Evolutionary conservation across 2,797 vertebrate genomes (phyloP).

Genomic region (Eurystomus glaucurus): DNA sequence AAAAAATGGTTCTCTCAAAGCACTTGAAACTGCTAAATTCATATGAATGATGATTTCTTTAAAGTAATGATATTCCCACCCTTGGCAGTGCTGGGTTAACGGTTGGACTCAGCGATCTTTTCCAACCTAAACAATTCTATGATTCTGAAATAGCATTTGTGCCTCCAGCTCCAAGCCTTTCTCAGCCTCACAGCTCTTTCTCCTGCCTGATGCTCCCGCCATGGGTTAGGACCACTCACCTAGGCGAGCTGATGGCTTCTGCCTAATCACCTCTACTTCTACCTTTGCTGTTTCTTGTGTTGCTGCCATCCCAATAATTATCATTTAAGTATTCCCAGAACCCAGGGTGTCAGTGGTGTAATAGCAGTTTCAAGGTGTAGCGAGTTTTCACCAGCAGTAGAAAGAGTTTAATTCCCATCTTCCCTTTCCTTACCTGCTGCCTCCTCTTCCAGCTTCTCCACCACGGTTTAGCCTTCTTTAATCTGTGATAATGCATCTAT

Average conservation of each 20-base stretch:
- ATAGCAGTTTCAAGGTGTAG: not conserved
- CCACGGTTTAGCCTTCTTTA: not conserved
- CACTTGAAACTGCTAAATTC: not conserved
- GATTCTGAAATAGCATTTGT: not conserved
- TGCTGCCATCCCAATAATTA: not conserved
- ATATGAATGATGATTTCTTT: not conserved
- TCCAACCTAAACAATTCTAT: too few relatives aligned
- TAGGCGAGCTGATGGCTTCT: not conserved
- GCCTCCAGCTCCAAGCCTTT: not conserved
- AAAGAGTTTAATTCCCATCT: not conserved
- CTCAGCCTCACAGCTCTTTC: not conserved
- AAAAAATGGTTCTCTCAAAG: not conserved
- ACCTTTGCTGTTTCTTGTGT: not conserved
- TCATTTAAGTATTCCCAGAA: not conserved
- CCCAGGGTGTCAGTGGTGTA: not conserved
- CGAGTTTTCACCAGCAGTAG: not conserved
- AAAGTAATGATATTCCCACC: not conserved
- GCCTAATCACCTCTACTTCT: not conserved
- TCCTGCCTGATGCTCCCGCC: not conserved
- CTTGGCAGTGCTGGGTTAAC: too few relatives aligned
- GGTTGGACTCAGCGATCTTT: too few relatives aligned
- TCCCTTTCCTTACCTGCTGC: fast-evolving
- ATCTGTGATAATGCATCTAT: not conserved
- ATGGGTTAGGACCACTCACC: not conserved
- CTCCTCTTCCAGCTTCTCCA: not conserved